Evolutionary conservation across 2,888 invertebrate genomes (phyloP), one percentile per base, ranked within the genome.

Genomic region (Siphlonurus alternatus): DNA sequence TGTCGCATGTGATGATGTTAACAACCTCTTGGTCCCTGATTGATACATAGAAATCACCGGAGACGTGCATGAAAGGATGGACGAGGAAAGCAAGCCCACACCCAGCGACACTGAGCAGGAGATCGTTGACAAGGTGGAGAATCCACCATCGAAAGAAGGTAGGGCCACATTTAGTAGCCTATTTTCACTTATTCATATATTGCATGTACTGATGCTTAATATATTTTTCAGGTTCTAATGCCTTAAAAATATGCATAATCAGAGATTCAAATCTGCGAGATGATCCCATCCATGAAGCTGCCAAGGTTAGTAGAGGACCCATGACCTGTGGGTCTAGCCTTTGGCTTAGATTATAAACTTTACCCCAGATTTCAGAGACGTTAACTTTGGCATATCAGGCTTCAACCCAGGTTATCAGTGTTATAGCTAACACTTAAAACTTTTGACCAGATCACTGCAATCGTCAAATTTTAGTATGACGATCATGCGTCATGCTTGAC

Each of bases 271-370:
- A n/a, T 7, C 19, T 56, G 5, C 56, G 56, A 7, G n/a, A 56
- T 20, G 56, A 56, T 56, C 56, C 56, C 56, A 20, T 56, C 19
- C 56, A 56, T 56, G 56, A 56, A n/a, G 56, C 56, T n/a, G 56
- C 56, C n/a, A 56, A 56, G 56, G 56, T 56, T 56, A 56, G 56
- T 38, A n/a, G n/a, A n/a, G n/a, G n/a, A n/a, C n/a, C n/a, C n/a
- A n/a, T n/a, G n/a, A n/a, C n/a, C n/a, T n/a, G n/a, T n/a, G n/a
- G n/a, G n/a, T n/a, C n/a, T n/a, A n/a, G n/a, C n/a, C n/a, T n/a
- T n/a, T n/a, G n/a, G n/a, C n/a, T n/a, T n/a, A n/a, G n/a, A n/a
- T n/a, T n/a, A n/a, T n/a, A n/a, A n/a, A n/a, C n/a, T n/a, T n/a
- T n/a, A n/a, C n/a, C n/a, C n/a, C n/a, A n/a, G n/a, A n/a, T n/a